Conservation (phyloP, 2,888 invertebrate species). For the Onthophagus sagittarius region DNA sequence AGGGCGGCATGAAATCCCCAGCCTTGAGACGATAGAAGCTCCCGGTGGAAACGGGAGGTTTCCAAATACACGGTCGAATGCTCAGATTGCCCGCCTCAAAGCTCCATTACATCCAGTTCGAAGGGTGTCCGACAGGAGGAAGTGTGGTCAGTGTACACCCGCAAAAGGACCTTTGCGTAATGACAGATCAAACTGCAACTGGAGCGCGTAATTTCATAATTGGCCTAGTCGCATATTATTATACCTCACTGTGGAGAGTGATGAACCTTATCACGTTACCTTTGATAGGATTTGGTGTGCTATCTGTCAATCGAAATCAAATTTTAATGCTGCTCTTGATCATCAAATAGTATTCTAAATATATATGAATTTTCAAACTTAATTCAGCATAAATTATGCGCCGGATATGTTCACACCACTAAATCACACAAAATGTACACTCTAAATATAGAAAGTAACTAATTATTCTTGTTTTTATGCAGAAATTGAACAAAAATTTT, state of each 20-base stretch:
- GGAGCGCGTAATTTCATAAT: constrained; percentile 13
- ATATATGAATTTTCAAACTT: too few relatives aligned
- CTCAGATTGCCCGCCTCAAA: background rate
- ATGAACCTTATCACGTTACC: background rate
- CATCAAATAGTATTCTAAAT: too few relatives aligned
- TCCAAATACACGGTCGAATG: background rate
- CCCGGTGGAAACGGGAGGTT: background rate
- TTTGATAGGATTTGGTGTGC: background rate
- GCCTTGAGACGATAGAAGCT: background rate
- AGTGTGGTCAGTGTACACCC: background rate
- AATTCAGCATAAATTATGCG: too few relatives aligned
- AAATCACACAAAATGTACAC: too few relatives aligned
- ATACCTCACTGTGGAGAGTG: background rate
- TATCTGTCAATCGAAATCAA: too few relatives aligned
- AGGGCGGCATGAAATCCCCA: background rate
- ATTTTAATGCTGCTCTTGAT: too few relatives aligned
- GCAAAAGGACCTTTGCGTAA: background rate
- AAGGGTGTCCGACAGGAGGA: background rate
- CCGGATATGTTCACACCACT: too few relatives aligned
- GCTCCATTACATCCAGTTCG: background rate
- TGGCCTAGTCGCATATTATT: constrained; percentile 11
- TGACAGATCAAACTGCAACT: constrained; percentile 14
- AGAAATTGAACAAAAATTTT: too few relatives aligned
- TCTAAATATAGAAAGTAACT: too few relatives aligned
- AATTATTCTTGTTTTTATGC: too few relatives aligned